A percentile compares a stretch with the other conserved stretches of the same genome.
phyloP scores from a whole-genome alignment of 2,888 invertebrate genomes.

The Acanthoscelides obtectus region DNA sequence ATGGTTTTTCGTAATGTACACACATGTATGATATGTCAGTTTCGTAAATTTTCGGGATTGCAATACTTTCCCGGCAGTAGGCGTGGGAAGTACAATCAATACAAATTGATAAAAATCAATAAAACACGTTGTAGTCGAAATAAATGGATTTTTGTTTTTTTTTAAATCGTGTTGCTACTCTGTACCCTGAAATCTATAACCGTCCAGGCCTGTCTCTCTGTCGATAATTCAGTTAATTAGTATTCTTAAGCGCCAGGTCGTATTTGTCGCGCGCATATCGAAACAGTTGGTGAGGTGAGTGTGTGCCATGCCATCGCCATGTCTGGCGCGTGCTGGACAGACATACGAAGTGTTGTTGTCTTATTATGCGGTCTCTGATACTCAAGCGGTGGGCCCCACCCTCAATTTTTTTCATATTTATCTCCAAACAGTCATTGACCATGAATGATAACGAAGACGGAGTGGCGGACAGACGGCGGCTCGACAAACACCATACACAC shows the following conservation, averaged over 20 bases:
- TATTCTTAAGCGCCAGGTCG: neutral
- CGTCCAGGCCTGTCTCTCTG: neutral
- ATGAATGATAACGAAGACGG: neutral
- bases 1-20: too few species aligned
- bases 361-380: neutral
- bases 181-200: neutral
- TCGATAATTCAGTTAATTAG: neutral
- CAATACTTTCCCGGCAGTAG: too few species aligned
- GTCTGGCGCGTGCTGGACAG: conserved; percentile 40
- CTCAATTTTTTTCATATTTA: neutral
- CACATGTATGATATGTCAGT: too few species aligned
- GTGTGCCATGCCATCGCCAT: conserved; percentile 19
- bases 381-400: neutral
- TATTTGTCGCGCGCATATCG: neutral
- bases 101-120: too few species aligned
- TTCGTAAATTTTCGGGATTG: too few species aligned
- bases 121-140: too few species aligned
- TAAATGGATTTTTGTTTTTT: too few species aligned
- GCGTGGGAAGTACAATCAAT: too few species aligned
- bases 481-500: neutral
- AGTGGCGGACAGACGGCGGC: neutral
- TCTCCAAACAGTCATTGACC: neutral
- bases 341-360: neutral
- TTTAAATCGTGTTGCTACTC: too few species aligned
- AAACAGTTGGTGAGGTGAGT: neutral